A percentile compares a stretch with the other conserved stretches of the same genome.
Conservation (phyloP, 92 coral and sea anemone species). For the Meandrina meandrites region DNA sequence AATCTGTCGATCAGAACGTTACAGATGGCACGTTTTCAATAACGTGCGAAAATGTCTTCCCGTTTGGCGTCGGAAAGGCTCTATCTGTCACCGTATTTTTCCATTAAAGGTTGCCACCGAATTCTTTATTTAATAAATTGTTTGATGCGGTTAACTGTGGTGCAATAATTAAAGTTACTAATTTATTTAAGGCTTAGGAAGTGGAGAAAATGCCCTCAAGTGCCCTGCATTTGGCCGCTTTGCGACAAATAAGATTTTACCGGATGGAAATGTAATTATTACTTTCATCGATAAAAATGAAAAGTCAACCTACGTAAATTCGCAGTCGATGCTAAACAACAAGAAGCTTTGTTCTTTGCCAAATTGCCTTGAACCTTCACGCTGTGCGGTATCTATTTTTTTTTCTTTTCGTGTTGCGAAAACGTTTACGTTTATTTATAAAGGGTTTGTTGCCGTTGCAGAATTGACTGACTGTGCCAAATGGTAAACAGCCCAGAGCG, state of each 20-base stretch:
- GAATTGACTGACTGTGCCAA: not conserved
- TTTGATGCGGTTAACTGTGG: constrained; percentile 1
- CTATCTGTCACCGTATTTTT: not conserved
- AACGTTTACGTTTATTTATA: not conserved
- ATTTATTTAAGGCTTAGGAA: constrained; percentile 12
- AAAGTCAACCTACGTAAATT: not conserved
- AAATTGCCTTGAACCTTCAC: not conserved
- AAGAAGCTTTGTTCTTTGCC: not conserved
- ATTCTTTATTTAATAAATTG: constrained; percentile 2
- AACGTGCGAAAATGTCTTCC: not conserved
- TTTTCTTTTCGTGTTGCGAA: not conserved
- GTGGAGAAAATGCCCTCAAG: not conserved
- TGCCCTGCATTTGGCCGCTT: not conserved
- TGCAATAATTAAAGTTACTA: constrained; percentile 5
- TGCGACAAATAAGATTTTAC: not conserved
- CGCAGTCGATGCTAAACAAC: not conserved
- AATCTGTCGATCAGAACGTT: not conserved
- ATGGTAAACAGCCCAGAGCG: not conserved
- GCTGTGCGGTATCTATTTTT: not conserved
- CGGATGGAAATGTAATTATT: not conserved
- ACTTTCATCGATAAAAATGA: not conserved
- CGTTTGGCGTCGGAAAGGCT: not conserved
- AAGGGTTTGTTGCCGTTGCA: not conserved
- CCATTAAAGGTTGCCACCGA: not conserved
- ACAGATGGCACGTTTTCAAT: not conserved